A percentile compares a stretch with the other conserved stretches of the same genome.
Evolutionary conservation across 2,797 vertebrate genomes (phyloP).

Genomic region (Eulemur mongoz): DNA sequence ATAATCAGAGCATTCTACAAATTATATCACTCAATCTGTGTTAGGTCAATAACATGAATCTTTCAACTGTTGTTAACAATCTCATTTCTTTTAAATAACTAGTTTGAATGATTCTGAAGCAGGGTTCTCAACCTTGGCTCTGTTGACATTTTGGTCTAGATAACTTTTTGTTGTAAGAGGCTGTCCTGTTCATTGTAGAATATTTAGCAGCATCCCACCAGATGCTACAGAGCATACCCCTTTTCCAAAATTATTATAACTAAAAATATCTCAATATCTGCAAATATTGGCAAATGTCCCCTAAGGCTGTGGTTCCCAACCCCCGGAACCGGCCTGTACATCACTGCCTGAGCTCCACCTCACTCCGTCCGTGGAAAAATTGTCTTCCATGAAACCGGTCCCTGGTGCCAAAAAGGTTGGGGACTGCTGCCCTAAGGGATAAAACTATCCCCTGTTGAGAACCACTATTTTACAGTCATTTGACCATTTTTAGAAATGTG

Average conservation of each 20-base stretch:
- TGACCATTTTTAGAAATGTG: background rate
- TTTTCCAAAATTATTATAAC: background rate
- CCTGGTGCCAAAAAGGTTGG: too few species aligned
- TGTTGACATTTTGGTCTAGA: background rate
- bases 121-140: background rate
- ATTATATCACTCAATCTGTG: background rate
- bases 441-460: background rate
- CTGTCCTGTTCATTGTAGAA: background rate
- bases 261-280: background rate
- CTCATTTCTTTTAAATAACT: constrained; percentile 32
- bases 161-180: background rate
- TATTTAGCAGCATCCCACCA: background rate
- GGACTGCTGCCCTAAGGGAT: background rate
- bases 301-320: too few species aligned
- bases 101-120: background rate
- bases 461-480: background rate
- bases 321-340: too few species aligned
- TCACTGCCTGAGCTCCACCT: too few species aligned
- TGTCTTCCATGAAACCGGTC: too few species aligned
- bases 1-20: constrained; percentile 43
- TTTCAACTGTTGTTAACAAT: background rate
- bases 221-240: background rate
- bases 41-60: background rate
- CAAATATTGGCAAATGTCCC: background rate
- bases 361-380: too few species aligned